phyloP scores from a whole-genome alignment of 2,113 vertebrate species.

The Cettia cetti region DNA sequence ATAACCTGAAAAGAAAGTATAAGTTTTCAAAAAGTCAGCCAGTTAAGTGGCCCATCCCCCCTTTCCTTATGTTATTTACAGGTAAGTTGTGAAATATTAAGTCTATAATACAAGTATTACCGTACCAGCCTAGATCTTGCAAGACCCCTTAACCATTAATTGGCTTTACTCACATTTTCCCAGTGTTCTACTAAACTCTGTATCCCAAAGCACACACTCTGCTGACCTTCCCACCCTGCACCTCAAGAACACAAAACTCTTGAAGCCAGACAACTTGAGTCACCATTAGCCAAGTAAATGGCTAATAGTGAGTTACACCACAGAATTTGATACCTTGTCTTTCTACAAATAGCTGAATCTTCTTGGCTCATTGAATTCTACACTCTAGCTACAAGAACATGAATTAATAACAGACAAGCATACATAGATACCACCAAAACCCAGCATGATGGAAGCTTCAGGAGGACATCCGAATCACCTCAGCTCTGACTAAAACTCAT shows the following conservation, averaged over 20 bases:
- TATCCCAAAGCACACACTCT: not conserved
- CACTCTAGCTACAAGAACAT: not conserved
- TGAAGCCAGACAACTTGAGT: not conserved
- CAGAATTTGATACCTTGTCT: not conserved
- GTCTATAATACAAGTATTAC: not conserved
- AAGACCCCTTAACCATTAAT: not conserved
- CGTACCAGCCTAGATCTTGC: not conserved
- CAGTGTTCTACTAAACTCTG: not conserved
- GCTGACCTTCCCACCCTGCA: not conserved
- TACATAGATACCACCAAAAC: not conserved
- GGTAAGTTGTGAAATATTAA: not conserved
- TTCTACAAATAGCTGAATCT: not conserved
- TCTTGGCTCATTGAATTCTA: not conserved
- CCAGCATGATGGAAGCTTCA: not conserved
- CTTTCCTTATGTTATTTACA: not conserved
- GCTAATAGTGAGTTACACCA: not conserved
- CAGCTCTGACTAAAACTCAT: not conserved
- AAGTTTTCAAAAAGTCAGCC: not conserved
- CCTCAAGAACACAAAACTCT: not conserved
- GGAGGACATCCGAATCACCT: not conserved
- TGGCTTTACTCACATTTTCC: not conserved
- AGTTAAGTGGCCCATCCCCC: not conserved
- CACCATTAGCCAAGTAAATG: not conserved
- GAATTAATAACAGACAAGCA: not conserved
- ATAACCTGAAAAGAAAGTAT: not conserved